Evolutionary conservation across 2,888 invertebrate genomes (phyloP).

Genomic region (Melanostoma scalare): DNA sequence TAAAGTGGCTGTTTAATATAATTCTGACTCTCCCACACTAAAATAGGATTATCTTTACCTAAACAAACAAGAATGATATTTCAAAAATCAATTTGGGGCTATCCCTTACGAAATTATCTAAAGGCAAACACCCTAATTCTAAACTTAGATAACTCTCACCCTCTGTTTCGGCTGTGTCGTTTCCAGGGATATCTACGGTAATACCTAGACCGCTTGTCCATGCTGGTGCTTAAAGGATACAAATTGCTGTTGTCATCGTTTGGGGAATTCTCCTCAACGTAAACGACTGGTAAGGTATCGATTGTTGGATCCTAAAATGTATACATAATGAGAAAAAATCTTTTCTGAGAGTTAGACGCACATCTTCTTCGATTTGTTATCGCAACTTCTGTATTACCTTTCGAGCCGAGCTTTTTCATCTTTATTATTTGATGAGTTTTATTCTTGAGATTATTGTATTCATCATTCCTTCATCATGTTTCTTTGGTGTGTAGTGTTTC

Average conservation of each 20-base stretch:
- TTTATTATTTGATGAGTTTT: too few relatives aligned
- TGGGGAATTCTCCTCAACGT: slow-evolving; percentile 78
- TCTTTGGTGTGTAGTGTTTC: too few relatives aligned
- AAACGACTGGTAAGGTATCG: slow-evolving; percentile 80
- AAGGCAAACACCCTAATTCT: neutral
- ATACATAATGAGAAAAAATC: neutral
- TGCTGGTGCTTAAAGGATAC: slow-evolving; percentile 73
- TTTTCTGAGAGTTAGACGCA: too few relatives aligned
- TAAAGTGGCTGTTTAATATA: neutral
- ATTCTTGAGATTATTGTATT: too few relatives aligned
- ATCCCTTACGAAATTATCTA: neutral
- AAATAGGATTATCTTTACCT: neutral
- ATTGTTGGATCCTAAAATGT: slow-evolving; percentile 78
- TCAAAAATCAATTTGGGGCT: slow-evolving; percentile 10
- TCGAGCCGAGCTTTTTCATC: too few relatives aligned
- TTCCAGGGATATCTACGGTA: slow-evolving; percentile 86
- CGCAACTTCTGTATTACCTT: too few relatives aligned
- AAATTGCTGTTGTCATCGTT: slow-evolving; percentile 70
- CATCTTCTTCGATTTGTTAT: too few relatives aligned
- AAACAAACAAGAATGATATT: slow-evolving; percentile 11
- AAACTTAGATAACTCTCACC: slow-evolving; percentile 76
- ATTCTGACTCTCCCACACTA: too few relatives aligned
- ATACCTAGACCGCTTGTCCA: slow-evolving; percentile 84
- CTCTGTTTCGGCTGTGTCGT: slow-evolving; percentile 83
- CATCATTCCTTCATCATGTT: too few relatives aligned